Conservation (phyloP, 2,113 vertebrate genomes). For the Bubalus kerabau region DNA sequence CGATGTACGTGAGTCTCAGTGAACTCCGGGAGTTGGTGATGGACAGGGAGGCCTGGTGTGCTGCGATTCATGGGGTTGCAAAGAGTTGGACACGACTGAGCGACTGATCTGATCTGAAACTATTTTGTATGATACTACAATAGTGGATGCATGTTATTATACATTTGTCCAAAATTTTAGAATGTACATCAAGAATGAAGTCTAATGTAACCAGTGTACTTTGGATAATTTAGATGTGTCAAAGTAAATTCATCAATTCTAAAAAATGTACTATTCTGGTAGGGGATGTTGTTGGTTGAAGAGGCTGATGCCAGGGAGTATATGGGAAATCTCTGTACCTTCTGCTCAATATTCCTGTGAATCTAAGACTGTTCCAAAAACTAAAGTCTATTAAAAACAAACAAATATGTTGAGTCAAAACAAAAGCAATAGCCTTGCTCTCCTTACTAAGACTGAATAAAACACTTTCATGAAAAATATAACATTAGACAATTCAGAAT, state of each 20-base stretch:
- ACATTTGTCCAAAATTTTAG: neutral
- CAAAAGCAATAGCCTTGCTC: neutral
- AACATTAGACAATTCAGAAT: neutral
- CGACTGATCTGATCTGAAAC: too few relatives aligned
- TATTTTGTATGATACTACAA: neutral
- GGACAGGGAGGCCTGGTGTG: too few relatives aligned
- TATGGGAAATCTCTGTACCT: neutral
- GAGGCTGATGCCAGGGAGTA: neutral
- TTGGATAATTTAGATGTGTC: neutral
- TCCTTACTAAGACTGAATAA: neutral
- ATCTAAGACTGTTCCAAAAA: neutral
- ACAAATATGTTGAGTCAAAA: neutral
- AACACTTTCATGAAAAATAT: constrained; percentile 7
- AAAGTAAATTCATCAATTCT: neutral
- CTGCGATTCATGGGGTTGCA: too few relatives aligned
- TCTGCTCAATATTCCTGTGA: neutral
- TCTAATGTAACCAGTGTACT: neutral
- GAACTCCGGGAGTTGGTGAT: too few relatives aligned
- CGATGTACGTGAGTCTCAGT: too few relatives aligned
- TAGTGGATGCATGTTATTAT: neutral
- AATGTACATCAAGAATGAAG: neutral
- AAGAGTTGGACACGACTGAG: too few relatives aligned
- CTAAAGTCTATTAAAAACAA: neutral
- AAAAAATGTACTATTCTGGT: neutral
- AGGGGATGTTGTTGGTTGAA: neutral